Evolutionary conservation across 2,113 vertebrate species (phyloP), one percentile per base, ranked within the genome.

Genomic region (Telmatochromis bifrenatus): DNA sequence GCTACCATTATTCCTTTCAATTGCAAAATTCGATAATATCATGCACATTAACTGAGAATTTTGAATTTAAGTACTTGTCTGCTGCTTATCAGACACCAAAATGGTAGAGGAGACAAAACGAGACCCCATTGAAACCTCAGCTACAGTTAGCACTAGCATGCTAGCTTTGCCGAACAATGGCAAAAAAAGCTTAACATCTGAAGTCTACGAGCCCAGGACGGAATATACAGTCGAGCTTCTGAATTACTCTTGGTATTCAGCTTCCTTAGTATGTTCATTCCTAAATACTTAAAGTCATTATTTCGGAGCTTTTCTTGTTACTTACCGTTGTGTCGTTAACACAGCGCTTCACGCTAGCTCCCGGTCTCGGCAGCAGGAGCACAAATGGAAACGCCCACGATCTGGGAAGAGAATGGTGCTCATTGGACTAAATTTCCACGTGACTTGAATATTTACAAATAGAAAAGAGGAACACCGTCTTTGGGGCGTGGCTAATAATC

Each of bases 91-190:
- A 65, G 47, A 56, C 53, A 86, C 11, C 89, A 93, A 95, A 93
- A 94, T 90, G 91, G 92, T 91, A 81, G 89, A 86, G 70, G 55
- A 82, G 56, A 88, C 45, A 4, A n/a, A 53, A 84, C 45, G 85
- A 88, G 85, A 91, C 81, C 91, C 83, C 84, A 86, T 35, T 73
- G 54, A 87, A 77, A 17, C 55, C 19, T 42, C 80, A 73, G 55
- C 77, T n/a, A 68, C 53, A 28, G 68, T 68, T 91, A 94, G 87
- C 91, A 33, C n/a, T 84, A 89, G 88, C 89, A 21, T 2, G 68
- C 79, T 94, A 95, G 90, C 91, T 81, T 89, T 79, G 49, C 75
- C 19, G n/a, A 82, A 94, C 82, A 89, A 91, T 90, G 51, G 31
- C 33, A 8, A 82, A 35, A 62, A 68, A 4, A 9, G 5, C 35